Evolutionary conservation across 1,140 invertebrate genomes (phyloP), one percentile per base, ranked within the genome.

Genomic region (Meloidogyne exigua): DNA sequence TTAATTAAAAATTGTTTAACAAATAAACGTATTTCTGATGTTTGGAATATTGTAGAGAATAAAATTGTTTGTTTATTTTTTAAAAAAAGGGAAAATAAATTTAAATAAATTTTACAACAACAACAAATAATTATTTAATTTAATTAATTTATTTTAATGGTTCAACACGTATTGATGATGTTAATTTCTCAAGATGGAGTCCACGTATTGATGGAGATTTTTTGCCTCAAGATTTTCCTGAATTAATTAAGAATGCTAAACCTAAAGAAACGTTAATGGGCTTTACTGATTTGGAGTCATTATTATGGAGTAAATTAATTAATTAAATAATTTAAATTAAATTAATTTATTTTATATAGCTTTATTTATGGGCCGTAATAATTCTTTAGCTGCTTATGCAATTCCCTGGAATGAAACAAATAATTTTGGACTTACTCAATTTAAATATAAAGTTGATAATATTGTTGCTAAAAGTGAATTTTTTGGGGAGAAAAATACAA

Each of bases 271-370:
- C 70, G 3, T n/a, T 81, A 25, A 81, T 72, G 2, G 79, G 79
- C 4, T 42, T 80, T 25, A 72, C 68, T 9, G 79, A 80, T 21
- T 57, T 69, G 13, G 79, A 80, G 25, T 26, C 80, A 9, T 71
- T 80, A 26, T 26, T 81, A 13, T 80, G 81, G n/a, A 79, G 76
- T 80, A 28, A 57, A 28, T n/a, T n/a, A n/a, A n/a, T n/a, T n/a
- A 49, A 26, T 13, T 11, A 42, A 25, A 72, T 72, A 63, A 32
- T 28, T 62, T 64, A 25, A 26, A 21, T 57, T 18, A 12, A 72
- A 21, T 11, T 32, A 42, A 11, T 42, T 42, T 9, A 39, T 39
- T 39, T 39, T 3, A 32, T 42, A 18, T 23, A 71, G 69, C 39
- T 12, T 15, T 12, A 57, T 44, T 72, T 9, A 32, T 32, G 15